A percentile compares a stretch with the other conserved stretches of the same genome.
Evolutionary conservation across 2,797 vertebrate genomes (phyloP).

Genomic region (Pampus argenteus): DNA sequence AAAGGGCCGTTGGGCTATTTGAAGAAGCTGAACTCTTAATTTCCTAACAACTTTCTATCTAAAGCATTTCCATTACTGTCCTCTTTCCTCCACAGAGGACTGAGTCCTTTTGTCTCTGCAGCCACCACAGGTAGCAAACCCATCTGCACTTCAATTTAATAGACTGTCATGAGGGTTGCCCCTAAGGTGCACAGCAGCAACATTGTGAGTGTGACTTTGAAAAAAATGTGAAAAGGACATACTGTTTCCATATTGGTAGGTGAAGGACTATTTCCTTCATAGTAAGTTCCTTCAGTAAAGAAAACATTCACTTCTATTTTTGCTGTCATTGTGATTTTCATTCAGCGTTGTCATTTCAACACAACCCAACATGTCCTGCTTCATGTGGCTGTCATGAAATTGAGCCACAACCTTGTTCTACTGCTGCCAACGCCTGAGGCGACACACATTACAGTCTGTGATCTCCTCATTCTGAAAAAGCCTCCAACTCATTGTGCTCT

Average conservation of each 20-base stretch:
- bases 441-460: slow-evolving; percentile 45
- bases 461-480: slow-evolving; percentile 52
- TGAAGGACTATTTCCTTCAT: slow-evolving; percentile 6
- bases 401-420: slow-evolving; percentile 31
- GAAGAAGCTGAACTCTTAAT: slow-evolving; percentile 60
- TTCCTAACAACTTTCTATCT: slow-evolving; percentile 52
- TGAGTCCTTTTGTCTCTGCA: slow-evolving; percentile 43
- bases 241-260: slow-evolving; percentile 14
- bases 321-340: not conserved
- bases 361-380: slow-evolving; percentile 21
- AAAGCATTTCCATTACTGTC: slow-evolving; percentile 65
- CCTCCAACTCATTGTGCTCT: slow-evolving; percentile 46
- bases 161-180: slow-evolving; percentile 55
- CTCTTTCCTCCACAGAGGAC: slow-evolving; percentile 55
- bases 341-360: too few relatives aligned
- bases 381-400: slow-evolving; percentile 41
- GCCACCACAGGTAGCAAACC: slow-evolving; percentile 44
- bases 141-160: slow-evolving; percentile 61
- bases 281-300: not conserved
- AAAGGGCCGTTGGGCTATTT: slow-evolving; percentile 51
- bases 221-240: slow-evolving; percentile 39
- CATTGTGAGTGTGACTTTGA: slow-evolving; percentile 54
- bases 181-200: slow-evolving; percentile 39
- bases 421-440: slow-evolving; percentile 55
- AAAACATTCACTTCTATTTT: not conserved